phyloP scores from a whole-genome alignment of 2,113 vertebrate species.

The Lepisosteus osseus region DNA sequence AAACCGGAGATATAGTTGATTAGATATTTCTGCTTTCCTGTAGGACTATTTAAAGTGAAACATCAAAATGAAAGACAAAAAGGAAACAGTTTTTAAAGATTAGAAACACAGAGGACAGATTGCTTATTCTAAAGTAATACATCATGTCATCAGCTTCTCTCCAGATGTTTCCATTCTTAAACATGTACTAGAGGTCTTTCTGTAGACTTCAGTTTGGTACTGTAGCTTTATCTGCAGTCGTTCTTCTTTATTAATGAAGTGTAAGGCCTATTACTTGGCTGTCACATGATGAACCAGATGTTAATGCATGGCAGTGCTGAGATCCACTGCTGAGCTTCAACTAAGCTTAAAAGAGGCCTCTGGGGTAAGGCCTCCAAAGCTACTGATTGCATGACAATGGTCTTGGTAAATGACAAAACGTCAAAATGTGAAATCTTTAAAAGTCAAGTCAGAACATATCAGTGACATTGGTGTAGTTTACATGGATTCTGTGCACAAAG shows the following conservation, averaged over 20 bases:
- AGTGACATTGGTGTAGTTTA: too few species aligned
- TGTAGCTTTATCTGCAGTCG: neutral
- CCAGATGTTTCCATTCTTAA: conserved; percentile 1
- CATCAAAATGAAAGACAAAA: neutral
- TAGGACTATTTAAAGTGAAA: too few species aligned
- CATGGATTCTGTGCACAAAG: too few species aligned
- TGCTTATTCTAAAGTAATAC: neutral
- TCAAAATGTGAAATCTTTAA: too few species aligned
- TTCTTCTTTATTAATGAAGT: conserved; percentile 10
- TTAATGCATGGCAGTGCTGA: neutral
- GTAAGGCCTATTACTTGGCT: neutral
- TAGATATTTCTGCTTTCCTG: too few species aligned
- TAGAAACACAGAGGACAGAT: neutral
- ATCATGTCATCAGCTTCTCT: neutral
- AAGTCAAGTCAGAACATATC: too few species aligned
- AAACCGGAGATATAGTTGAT: too few species aligned
- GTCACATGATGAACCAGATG: neutral
- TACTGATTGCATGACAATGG: too few species aligned
- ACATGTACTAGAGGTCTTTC: neutral
- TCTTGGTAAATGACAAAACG: too few species aligned
- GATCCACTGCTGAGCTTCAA: neutral
- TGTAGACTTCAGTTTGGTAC: neutral
- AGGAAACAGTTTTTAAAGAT: neutral
- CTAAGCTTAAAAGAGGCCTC: neutral
- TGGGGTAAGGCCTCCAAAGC: neutral